Percentiles rank a stretch among this genome's conserved stretches.
Conservation (phyloP, 2,113 vertebrate species). For the Cynopterus brachyotis region DNA sequence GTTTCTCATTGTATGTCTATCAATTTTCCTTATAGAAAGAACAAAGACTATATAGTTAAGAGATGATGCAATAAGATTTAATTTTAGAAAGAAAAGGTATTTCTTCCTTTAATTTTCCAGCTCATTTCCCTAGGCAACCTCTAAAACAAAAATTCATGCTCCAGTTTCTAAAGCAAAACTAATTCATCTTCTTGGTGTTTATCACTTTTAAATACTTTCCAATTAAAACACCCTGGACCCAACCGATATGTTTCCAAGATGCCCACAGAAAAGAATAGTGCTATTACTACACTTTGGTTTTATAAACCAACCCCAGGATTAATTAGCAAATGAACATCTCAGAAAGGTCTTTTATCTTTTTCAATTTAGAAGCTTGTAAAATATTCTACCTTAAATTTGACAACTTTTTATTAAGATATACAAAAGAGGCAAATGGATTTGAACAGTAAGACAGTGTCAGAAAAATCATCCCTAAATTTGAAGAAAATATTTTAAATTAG, state of each 20-base stretch:
- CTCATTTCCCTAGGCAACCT: background rate
- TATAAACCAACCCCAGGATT: background rate
- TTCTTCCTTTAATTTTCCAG: background rate
- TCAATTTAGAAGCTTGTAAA: background rate
- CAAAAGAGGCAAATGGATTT: background rate
- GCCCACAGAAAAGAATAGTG: background rate
- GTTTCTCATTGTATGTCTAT: background rate
- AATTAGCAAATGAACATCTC: conserved; percentile 9
- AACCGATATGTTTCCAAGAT: background rate
- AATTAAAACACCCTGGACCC: background rate
- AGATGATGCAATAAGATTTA: background rate
- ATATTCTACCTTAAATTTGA: background rate
- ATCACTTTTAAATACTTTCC: background rate
- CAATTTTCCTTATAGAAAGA: background rate
- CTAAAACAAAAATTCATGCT: background rate
- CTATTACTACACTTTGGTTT: background rate
- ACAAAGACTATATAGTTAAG: background rate
- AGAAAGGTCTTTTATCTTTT: background rate
- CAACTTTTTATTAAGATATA: background rate
- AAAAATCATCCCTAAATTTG: background rate
- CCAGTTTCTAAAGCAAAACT: background rate
- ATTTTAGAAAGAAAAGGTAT: background rate
- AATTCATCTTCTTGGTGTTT: fast-evolving
- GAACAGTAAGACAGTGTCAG: background rate
- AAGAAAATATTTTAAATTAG: background rate